Evolutionary conservation across 2,888 invertebrate genomes (phyloP), one percentile per base, ranked within the genome.

Genomic region (Herminia tarsipennalis): DNA sequence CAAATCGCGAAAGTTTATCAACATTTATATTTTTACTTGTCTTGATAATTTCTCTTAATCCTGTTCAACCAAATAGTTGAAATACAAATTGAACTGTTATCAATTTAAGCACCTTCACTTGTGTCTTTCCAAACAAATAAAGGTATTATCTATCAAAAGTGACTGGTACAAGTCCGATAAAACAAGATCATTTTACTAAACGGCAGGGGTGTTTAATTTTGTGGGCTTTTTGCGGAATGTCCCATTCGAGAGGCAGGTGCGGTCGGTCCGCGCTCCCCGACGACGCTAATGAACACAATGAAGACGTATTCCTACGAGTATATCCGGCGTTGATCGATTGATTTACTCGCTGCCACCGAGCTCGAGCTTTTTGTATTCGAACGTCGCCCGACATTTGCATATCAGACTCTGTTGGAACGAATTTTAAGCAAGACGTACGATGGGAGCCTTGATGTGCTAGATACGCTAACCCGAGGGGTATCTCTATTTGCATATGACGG

Each of bases 301-400:
- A 90, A 89, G 89, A 89, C 88, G 87, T 89, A 88, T 86, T 83
- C 86, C 85, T 78, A 81, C 83, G 78, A 81, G 75, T 79, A 81
- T 88, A 89, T 90, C 90, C 90, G 90, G 87, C 89, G 89, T 88
- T 90, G 91, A 91, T 91, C 91, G 91, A 91, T 91, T 90, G 91
- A 90, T 90, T 89, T 90, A 91, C 88, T 90, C 88, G 83, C 88
- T 86, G 88, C 89, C 88, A 88, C 88, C 89, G 88, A 75, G 85
- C 81, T 83, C 87, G 81, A 89, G 88, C 89, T 91, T 91, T 91
- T 90, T 89, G 89, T 90, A 89, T 90, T 88, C 89, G 86, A 86
- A 81, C 88, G 88, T 88, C 88, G 86, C 85, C 66, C 73, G 75
- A 64, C 73, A 88, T 90, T 90, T 90, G 88, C 90, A 90, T 90